Conservation (phyloP, 2,113 vertebrate species). For the Stictonetta naevosa region DNA sequence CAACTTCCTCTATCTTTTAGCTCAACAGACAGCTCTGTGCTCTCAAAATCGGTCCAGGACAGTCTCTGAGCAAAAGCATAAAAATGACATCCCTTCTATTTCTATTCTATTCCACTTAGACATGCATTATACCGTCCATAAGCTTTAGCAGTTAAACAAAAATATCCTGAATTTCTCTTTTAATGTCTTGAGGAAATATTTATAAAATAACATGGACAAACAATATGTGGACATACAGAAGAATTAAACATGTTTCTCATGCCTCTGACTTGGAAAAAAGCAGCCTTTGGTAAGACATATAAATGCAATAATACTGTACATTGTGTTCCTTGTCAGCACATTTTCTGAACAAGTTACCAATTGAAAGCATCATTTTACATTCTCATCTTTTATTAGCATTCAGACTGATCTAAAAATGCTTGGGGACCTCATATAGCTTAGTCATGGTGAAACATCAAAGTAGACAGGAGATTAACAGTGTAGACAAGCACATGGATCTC, state of each 20-base stretch:
- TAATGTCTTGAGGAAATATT: not conserved
- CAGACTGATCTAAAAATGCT: slow-evolving; percentile 34
- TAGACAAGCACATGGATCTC: slow-evolving; percentile 34
- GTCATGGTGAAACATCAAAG: slow-evolving; percentile 64
- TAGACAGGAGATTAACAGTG: slow-evolving; percentile 28
- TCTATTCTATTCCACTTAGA: not conserved
- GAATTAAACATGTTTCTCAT: not conserved
- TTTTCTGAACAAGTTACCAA: slow-evolving; percentile 17
- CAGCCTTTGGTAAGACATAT: not conserved
- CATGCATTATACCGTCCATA: not conserved
- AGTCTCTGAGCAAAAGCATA: not conserved
- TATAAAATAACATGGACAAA: not conserved
- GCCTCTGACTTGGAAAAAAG: not conserved
- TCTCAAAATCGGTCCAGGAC: not conserved
- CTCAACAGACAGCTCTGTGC: not conserved
- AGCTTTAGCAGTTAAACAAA: not conserved
- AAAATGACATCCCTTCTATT: not conserved
- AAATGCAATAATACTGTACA: not conserved
- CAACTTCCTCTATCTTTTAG: not conserved
- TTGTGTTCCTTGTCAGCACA: not conserved
- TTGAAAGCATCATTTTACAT: slow-evolving; percentile 1
- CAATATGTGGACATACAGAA: accelerated
- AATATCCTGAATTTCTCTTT: not conserved
- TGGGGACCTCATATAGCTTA: slow-evolving; percentile 32
- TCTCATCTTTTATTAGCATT: slow-evolving; percentile 14